These are phyloP conservation scores for Drosophila kambysellisi DNA, from an alignment of 2,888 invertebrate species.

Conservation along the genomic window DNA sequence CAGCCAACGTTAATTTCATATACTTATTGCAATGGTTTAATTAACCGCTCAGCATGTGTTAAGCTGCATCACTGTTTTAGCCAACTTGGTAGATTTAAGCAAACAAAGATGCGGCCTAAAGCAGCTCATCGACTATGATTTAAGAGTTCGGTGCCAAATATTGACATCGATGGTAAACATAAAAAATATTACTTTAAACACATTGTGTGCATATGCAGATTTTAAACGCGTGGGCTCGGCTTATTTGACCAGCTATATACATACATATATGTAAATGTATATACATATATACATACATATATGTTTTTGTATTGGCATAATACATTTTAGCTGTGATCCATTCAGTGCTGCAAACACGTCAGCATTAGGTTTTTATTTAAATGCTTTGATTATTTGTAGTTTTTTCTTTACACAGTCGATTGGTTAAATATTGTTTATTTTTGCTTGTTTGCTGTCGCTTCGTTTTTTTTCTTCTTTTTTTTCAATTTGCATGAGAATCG, in stretches of 20 bases:
- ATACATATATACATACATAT: neutral
- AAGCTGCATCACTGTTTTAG: conserved; percentile 14
- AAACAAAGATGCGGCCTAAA: conserved; percentile 26
- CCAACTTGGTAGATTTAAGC: conserved; percentile 17
- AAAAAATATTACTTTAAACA: conserved; percentile 43
- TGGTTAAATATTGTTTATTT: conserved; percentile 54
- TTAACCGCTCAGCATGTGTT: conserved; percentile 34
- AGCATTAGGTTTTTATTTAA: conserved; percentile 27
- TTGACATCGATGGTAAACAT: conserved; percentile 66
- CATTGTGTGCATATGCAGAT: conserved; percentile 23
- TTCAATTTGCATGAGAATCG: conserved; percentile 80
- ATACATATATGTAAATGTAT: too few relatives aligned
- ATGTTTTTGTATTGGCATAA: conserved; percentile 6
- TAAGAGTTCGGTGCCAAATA: conserved; percentile 59
- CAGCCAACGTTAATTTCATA: neutral
- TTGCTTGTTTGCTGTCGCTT: conserved; percentile 16
- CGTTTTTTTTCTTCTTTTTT: conserved; percentile 40
- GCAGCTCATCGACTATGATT: conserved; percentile 52
- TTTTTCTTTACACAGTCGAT: conserved; percentile 48
- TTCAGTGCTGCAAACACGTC: conserved; percentile 22
- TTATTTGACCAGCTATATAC: conserved; percentile 36
- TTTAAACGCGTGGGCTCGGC: conserved; percentile 29
- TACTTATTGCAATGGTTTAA: conserved; percentile 26
- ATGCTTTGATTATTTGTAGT: conserved; percentile 35
- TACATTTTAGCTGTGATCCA: neutral